These are phyloP conservation scores for Bettongia penicillata DNA, from an alignment of 2,113 vertebrate genomes.

Conservation along the genomic window DNA sequence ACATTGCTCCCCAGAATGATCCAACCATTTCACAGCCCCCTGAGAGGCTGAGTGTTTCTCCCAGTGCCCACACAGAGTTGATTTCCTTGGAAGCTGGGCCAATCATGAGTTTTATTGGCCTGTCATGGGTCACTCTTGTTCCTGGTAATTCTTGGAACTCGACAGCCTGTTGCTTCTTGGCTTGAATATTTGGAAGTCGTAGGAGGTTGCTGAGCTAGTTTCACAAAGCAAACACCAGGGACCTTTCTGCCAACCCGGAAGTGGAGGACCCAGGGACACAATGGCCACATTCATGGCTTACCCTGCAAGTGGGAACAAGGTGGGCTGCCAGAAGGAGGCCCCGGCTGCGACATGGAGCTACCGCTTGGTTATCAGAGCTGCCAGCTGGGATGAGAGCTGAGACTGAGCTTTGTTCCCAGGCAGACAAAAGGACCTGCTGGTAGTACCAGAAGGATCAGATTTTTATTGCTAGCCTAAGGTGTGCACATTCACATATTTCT, in stretches of 20 bases:
- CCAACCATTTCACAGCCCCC: neutral
- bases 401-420: neutral
- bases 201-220: neutral
- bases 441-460: too few species aligned
- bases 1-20: neutral
- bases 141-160: neutral
- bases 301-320: neutral
- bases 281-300: neutral
- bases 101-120: rapidly evolving
- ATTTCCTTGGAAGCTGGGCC: neutral
- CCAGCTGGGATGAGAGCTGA: too few species aligned
- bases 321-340: neutral
- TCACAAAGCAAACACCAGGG: neutral
- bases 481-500: neutral
- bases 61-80: neutral
- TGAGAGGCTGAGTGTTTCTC: rapidly evolving
- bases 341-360: neutral
- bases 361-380: neutral
- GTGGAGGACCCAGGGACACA: neutral
- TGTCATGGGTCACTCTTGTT: neutral
- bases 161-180: neutral
- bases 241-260: neutral
- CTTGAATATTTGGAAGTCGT: neutral
- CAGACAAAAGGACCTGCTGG: too few species aligned
- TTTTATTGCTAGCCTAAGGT: too few species aligned